Evolutionary conservation across 2,113 vertebrate genomes (phyloP).

Genomic region (Brachypteracias leptosomus): DNA sequence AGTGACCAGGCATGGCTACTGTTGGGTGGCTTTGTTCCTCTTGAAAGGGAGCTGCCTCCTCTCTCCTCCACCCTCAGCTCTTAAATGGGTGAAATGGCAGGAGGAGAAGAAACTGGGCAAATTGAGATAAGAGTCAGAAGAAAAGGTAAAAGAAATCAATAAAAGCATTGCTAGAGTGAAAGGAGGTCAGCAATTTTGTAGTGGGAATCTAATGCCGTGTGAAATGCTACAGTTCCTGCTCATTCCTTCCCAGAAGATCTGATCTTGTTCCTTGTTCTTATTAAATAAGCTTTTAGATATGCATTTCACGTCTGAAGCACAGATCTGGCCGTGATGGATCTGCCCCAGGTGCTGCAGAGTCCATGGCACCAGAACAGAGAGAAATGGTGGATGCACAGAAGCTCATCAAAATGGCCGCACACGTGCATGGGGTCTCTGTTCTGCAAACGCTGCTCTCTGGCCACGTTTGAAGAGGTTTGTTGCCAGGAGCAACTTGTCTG

Average conservation of each 20-base stretch:
- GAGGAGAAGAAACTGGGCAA: not conserved
- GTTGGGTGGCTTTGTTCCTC: not conserved
- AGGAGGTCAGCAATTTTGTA: not conserved
- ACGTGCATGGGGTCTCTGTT: not conserved
- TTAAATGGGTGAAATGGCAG: not conserved
- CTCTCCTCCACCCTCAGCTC: not conserved
- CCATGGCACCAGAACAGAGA: accelerated
- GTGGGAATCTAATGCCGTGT: not conserved
- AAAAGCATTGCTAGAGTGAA: not conserved
- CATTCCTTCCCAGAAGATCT: not conserved
- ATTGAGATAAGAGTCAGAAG: not conserved
- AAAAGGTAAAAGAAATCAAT: not conserved
- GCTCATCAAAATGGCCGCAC: not conserved
- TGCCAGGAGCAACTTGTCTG: constrained; percentile 23
- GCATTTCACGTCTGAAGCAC: accelerated
- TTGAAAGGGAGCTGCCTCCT: not conserved
- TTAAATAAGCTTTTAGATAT: not conserved
- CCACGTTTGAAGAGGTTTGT: not conserved
- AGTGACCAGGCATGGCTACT: not conserved
- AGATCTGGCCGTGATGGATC: accelerated
- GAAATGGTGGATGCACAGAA: not conserved
- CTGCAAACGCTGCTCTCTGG: not conserved
- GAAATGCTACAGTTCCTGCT: not conserved
- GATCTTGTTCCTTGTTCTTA: accelerated
- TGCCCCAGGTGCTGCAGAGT: not conserved